Base-by-base conservation (phyloP, 2,113 vertebrate genomes). In the Potamarius usumacintae region DNA sequence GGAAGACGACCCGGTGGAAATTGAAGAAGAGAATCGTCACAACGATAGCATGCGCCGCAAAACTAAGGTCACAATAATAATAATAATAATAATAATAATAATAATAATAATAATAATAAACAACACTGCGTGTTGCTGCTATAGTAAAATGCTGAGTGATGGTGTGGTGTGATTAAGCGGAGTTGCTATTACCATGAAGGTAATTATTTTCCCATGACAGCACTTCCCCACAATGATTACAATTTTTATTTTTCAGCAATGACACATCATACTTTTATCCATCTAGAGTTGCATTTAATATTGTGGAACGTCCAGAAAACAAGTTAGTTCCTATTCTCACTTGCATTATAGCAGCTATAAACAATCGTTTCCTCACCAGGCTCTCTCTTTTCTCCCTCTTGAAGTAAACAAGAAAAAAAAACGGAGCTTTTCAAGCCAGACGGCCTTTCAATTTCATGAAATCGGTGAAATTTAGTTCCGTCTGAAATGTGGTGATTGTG, bases 21-120 rank as follows among this genome's bases (percentile, higher is more conserved):
- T 94, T 11, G 94, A 96, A 0, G 93, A 95, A 1, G 95, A 96
- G 0, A 91, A 94, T 88, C 90, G 84, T 55, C 89, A 85, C 48
- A 93, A 90, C 0, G 94, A 96, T 85, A 94, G 91, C 42, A 87
- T 94, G 7, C 93, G 91, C 9, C 94, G 86, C 88, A 93, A 91
- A 86, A 71, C 80, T 22, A 97, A 96, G 96, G 97, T 97, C 17
- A 53, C 3, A 4, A 65, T 11, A 25, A 63, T 25, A 52, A 25
- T 12, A 22, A 8, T 20, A 48, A 20, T 20, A 48, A 15, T 10
- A 48, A 20, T 60, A 60, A 20, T 11, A 25, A 62, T 25, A 52
- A 25, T 12, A 22, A 8, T 20, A 4, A 65, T 11, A 25, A 63
- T 25, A 52, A 22, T 62, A 22, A 62, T 62, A 62, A 62, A 22